phyloP scores from a whole-genome alignment of 2,113 vertebrate genomes.

The Lophura nycthemera region DNA sequence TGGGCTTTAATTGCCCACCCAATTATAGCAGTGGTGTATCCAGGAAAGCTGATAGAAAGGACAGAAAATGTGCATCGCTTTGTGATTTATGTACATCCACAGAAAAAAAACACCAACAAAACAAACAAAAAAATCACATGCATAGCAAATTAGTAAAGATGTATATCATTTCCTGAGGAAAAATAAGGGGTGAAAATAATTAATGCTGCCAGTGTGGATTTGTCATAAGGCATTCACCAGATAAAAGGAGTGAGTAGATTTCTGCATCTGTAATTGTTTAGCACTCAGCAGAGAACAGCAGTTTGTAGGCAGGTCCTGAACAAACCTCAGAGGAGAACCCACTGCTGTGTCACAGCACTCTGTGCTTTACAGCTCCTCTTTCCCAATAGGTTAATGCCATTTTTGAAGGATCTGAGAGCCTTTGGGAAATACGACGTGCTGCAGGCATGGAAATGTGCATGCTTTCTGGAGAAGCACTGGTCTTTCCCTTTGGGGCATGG shows the following conservation, averaged over 20 bases:
- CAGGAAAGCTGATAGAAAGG: neutral
- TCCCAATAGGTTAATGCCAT: fast-evolving
- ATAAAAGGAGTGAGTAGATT: fast-evolving
- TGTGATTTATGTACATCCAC: neutral
- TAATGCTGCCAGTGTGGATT: neutral
- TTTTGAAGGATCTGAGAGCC: fast-evolving
- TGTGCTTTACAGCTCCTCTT: neutral
- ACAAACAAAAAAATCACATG: too few relatives aligned
- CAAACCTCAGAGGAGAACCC: neutral
- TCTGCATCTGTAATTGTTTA: neutral
- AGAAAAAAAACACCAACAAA: neutral
- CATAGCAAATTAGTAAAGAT: neutral
- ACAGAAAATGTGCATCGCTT: fast-evolving
- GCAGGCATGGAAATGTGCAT: neutral
- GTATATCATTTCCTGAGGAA: neutral
- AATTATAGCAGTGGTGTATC: too few relatives aligned
- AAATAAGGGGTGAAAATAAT: fast-evolving
- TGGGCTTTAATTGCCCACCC: neutral
- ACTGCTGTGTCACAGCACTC: fast-evolving
- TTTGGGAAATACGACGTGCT: neutral
- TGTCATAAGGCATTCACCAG: neutral
- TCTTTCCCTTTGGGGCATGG: neutral
- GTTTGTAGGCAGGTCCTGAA: neutral
- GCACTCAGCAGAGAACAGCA: neutral
- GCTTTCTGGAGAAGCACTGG: neutral